Base-by-base conservation (phyloP, 1,140 invertebrate genomes). In the Neuroterus valhalla region DNA sequence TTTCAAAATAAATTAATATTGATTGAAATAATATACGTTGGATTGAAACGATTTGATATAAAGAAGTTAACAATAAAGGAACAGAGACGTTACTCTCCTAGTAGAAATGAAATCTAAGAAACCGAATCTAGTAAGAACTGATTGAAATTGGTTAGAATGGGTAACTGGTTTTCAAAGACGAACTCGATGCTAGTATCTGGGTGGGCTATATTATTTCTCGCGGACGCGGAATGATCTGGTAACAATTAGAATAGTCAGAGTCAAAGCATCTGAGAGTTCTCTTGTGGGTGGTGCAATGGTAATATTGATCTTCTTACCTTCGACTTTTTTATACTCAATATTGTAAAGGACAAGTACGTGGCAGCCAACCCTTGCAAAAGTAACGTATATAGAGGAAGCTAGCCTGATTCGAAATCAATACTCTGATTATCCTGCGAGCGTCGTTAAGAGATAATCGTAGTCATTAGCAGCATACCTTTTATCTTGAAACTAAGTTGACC, bases 151-250 rank as follows among this genome's bases (percentile, higher is more conserved):
- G 21, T 31, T 31, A 23, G 26, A 62, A 14, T 31, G 55, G 31
- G 31, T 62, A 38, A 38, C 31, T 62, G 55, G 55, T 23, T 62
- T 62, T 38, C 21, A 62, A 62, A 62, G 21, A 62, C 55, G 31
- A 31, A 23, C 21, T 62, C 21, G 21, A 62, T 62, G 31, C 31
- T 38, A 0, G 8, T 5, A 38, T 38, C 31, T 38, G 5, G 10
- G 31, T 62, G 26, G 14, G 23, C 31, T 31, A 62, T 62, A 62
- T 31, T 31, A 62, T 14, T 4, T 6, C 3, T 31, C 31, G 8
- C 15, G 23, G 12, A 62, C 5, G 55, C 15, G 21, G 21, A 62
- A 62, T 62, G 23, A 62, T 62, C 55, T 62, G 55, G 55, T 15
- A 62, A 11, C 21, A 23, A 62, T 62, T 62, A 62, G 15, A 15